phyloP scores from a whole-genome alignment of 2,113 vertebrate genomes.

The Archocentrus centrarchus region DNA sequence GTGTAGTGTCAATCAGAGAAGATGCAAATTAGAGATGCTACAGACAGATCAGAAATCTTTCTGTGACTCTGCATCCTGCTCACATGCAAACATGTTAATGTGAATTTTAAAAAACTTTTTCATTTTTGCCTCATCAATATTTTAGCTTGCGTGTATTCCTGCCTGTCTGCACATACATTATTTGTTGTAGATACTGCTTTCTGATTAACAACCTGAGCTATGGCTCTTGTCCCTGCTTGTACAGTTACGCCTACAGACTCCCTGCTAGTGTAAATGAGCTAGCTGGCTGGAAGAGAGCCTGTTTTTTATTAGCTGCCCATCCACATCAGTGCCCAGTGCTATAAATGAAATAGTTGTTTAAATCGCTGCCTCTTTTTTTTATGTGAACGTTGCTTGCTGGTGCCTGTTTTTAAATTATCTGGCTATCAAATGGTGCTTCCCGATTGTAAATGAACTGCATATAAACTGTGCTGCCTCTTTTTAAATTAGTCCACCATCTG shows the following conservation, averaged over 20 bases:
- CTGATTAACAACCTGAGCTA: conserved; percentile 27
- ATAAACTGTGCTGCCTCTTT: conserved; percentile 31
- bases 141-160: not conserved
- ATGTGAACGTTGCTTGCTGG: conserved; percentile 23
- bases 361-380: conserved; percentile 36
- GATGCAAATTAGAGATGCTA: conserved; percentile 33
- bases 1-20: conserved; percentile 33
- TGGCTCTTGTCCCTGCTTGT: conserved; percentile 24
- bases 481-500: conserved; percentile 39
- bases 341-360: conserved; percentile 48
- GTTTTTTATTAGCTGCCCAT: conserved; percentile 43
- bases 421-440: conserved; percentile 14
- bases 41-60: not conserved
- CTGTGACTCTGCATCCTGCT: not conserved
- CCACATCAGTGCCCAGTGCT: conserved; percentile 19
- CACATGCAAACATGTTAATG: not conserved
- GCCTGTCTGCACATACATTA: not conserved
- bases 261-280: conserved; percentile 35
- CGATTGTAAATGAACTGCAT: conserved; percentile 40
- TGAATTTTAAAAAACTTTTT: not conserved
- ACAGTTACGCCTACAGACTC: conserved; percentile 9
- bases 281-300: conserved; percentile 21
- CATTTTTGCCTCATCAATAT: conserved; percentile 12
- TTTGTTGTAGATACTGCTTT: conserved; percentile 10
- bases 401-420: conserved; percentile 48